Base-by-base conservation (phyloP, 2,888 invertebrate genomes). In the Pseudoips prasinana region DNA sequence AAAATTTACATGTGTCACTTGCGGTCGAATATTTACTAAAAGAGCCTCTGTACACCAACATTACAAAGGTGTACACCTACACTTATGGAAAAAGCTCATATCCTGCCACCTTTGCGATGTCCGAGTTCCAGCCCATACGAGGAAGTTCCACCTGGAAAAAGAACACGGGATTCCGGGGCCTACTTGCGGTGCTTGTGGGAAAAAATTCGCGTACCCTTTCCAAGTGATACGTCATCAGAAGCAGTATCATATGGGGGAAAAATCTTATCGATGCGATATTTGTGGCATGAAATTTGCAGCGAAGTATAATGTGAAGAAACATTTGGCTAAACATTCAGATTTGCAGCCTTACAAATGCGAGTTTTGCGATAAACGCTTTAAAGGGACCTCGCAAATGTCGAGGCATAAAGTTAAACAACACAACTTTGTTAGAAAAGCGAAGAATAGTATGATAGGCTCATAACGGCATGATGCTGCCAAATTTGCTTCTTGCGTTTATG, bases 231-330 rank as follows among this genome's bases (percentile, higher is more conserved):
- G 49, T 1, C 73, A 73, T 10, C 75, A 74, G 31, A 72, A 63
- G 46, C 29, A 34, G 1, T 35, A 48, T 5, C 76, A 75, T 29
- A 73, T 75, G 74, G 69, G 64, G 1, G 76, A 75, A 24, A 68
- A 54, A 22, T 42, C 45, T 0, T 61, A 53, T 24, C 27, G 32
- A 0, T 75, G 75, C 10, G 20, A 32, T 0, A 17, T 44, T 0
- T 75, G 75, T 27, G 47, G 53, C 0, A 39, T 61, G 49, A 50
- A 30, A 3, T 72, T 69, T 32, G 22, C 39, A 0, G 36, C 60
- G 0, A 46, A 35, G 8, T 33, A 51, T 1, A 30, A 38, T 41
- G 8, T 42, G 8, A 10, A 58, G 0, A 70, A 65, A 7, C 54
- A 53, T 40, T 22, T 29, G 27, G 33, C 43, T 0, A 48, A 54